phyloP scores from a whole-genome alignment of 2,113 vertebrate species.

The Rafetus swinhoei region DNA sequence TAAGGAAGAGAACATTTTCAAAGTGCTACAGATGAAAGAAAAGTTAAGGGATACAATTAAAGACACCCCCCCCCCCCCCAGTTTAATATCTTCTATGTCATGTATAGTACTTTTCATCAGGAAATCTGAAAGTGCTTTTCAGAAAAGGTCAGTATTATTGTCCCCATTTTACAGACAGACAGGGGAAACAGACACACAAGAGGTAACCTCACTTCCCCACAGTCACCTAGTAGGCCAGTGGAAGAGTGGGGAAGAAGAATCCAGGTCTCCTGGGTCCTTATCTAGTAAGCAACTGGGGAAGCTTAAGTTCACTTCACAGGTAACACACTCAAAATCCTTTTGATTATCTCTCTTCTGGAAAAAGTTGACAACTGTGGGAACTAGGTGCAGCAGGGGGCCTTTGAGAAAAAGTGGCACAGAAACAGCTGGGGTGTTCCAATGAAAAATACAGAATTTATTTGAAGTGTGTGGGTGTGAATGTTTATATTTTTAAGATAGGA shows the following conservation, averaged over 20 bases:
- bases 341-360: neutral
- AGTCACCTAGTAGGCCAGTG: neutral
- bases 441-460: neutral
- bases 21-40: neutral
- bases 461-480: neutral
- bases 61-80: neutral
- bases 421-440: neutral
- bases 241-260: neutral
- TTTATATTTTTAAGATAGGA: neutral
- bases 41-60: conserved; percentile 47
- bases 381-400: neutral
- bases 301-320: neutral
- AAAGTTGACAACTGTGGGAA: neutral
- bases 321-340: neutral
- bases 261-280: neutral
- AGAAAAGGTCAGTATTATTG: neutral
- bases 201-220: neutral
- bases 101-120: neutral
- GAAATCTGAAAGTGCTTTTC: conserved; percentile 40
- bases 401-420: neutral
- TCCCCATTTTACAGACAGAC: neutral
- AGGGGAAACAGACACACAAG: neutral
- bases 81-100: conserved; percentile 47
- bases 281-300: neutral
- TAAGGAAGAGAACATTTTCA: neutral